A percentile compares a stretch with the other conserved stretches of the same genome.
These are phyloP conservation scores for Drosophila arawakana DNA, from an alignment of 1,140 invertebrate species.

Conservation along the genomic window DNA sequence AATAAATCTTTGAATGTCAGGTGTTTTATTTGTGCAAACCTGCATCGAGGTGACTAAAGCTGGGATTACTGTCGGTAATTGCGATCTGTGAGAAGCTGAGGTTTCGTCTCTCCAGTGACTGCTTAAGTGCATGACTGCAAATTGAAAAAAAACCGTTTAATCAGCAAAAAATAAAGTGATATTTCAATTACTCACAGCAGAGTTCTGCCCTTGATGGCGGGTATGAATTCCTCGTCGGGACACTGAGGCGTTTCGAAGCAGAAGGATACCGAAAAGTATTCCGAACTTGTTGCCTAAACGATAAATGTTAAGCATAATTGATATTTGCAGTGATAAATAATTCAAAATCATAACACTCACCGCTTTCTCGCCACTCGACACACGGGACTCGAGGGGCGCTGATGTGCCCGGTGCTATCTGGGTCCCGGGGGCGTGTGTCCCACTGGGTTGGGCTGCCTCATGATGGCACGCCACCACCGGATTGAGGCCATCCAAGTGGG, in stretches of 20 bases:
- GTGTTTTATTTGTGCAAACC: constrained; percentile 78
- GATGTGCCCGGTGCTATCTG: constrained; percentile 15
- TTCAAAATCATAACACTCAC: not conserved
- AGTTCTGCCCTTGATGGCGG: constrained; percentile 88
- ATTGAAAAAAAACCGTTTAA: not conserved
- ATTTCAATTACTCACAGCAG: constrained; percentile 87
- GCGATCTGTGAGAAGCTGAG: constrained; percentile 80
- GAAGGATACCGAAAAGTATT: constrained; percentile 91
- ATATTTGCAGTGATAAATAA: not conserved
- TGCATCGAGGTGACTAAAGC: constrained; percentile 86
- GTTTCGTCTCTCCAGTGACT: constrained; percentile 74
- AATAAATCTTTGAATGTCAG: no score
- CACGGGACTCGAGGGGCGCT: constrained; percentile 43
- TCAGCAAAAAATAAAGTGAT: no score
- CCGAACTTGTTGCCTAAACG: constrained; percentile 89
- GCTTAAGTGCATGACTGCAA: constrained; percentile 85
- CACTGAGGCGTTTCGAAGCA: constrained; percentile 85
- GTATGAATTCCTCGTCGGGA: constrained; percentile 87
- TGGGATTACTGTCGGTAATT: constrained; percentile 84
- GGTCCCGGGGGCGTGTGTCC: constrained; percentile 1
- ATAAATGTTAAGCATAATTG: constrained; percentile 11
- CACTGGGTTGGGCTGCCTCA: constrained; percentile 36
- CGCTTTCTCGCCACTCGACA: constrained; percentile 6
- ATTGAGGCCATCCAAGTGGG: constrained; percentile 82
- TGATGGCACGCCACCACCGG: constrained; percentile 75